phyloP scores from a whole-genome alignment of 1,140 invertebrate species.

The Calliopsis andreniformis region DNA sequence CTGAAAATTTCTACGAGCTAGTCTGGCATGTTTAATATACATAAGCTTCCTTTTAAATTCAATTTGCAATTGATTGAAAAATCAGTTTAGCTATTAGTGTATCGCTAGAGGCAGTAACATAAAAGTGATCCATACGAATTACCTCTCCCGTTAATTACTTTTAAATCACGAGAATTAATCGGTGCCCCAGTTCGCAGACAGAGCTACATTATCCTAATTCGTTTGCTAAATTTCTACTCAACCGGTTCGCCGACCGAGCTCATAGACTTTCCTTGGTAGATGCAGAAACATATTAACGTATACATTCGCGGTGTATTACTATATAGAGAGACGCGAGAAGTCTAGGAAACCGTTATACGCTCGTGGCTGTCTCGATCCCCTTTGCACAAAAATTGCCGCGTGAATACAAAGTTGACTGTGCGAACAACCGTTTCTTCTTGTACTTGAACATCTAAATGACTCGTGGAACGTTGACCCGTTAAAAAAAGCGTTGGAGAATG shows the following conservation, averaged over 20 bases:
- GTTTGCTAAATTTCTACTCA: constrained; percentile 36
- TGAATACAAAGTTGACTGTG: constrained; percentile 16
- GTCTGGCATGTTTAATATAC: too few relatives aligned
- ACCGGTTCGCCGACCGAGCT: constrained; percentile 27
- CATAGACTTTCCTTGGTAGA: constrained; percentile 16
- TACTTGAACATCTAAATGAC: neutral
- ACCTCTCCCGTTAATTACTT: neutral
- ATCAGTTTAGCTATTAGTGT: too few relatives aligned
- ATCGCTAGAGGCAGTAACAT: neutral
- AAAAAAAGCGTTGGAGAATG: neutral
- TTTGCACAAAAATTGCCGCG: constrained; percentile 19
- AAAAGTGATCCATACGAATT: neutral
- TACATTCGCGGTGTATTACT: constrained; percentile 24
- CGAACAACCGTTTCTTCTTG: neutral
- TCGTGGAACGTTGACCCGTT: neutral
- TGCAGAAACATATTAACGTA: constrained; percentile 23
- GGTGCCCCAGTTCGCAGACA: neutral
- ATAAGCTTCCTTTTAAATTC: too few relatives aligned
- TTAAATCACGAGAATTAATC: constrained; percentile 21
- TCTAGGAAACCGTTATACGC: constrained; percentile 44
- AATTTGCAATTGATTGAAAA: too few relatives aligned
- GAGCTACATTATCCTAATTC: constrained; percentile 10
- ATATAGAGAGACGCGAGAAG: constrained; percentile 36
- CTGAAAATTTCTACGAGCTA: too few relatives aligned
- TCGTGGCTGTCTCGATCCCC: constrained; percentile 4